Evolutionary conservation across 2,888 invertebrate species (phyloP), one percentile per base, ranked within the genome.

Genomic region (Plagodis dolabraria): DNA sequence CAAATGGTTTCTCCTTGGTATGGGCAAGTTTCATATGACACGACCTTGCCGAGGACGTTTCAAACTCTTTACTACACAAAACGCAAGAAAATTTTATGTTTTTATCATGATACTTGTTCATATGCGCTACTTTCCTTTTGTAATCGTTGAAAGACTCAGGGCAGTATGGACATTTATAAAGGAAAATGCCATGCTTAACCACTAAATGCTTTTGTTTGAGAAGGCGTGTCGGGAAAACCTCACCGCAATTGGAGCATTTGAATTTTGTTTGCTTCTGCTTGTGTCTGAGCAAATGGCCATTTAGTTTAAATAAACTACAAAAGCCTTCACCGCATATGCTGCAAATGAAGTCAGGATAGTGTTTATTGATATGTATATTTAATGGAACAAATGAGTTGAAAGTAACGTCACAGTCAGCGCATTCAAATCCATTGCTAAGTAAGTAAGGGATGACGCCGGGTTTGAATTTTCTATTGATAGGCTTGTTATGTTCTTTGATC

Each of bases 301-400:
- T 43, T 0, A 56, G 53, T 34, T 53, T 52, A 8, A 56, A 56
- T 10, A 48, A 44, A 22, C 49, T 57, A 0, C 63, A 67, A 40
- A 69, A 69, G 5, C 85, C 77, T 73, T 90, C 90, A 0, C 91
- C 91, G 58, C 92, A 92, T 51, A 82, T 78, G 38, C 79, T 83
- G 55, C 92, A 92, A 7, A 92, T 87, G 54, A 86, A 85, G 49
- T 88, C 87, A 0, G 86, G 90, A 63, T 85, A 87, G 43, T 92
- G 92, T 12, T 76, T 72, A 51, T 92, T 91, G 67, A 89, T 85
- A 63, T 92, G 92, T 0, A 71, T 83, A 57, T 90, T 91, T 6
- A 92, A 66, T 64, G 84, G 85, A 0, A 83, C 76, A 53, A 92
- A 92, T 1, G 87, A 57, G 8, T 83, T 80, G 56, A 89, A 92